These are phyloP conservation scores for Baccha elongata DNA, from an alignment of 2,888 invertebrate genomes.

Conservation along the genomic window DNA sequence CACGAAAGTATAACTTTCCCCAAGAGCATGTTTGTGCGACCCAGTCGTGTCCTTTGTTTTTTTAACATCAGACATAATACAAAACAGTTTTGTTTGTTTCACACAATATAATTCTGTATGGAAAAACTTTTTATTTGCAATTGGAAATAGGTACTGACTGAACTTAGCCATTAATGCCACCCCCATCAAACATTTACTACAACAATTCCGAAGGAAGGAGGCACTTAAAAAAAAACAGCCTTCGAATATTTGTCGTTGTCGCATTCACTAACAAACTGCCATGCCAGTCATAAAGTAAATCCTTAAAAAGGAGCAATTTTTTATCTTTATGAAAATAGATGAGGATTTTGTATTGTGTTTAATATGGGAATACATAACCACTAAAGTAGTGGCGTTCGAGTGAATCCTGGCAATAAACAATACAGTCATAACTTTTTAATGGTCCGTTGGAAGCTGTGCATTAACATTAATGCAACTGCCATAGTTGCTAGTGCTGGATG, in stretches of 20 bases:
- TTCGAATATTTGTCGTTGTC: constrained; percentile 22
- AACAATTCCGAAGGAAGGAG: no score
- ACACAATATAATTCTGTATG: no score
- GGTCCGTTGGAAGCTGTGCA: constrained; percentile 55
- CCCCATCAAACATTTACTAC: no score
- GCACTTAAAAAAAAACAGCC: neutral
- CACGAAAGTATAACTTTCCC: no score
- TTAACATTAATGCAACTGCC: constrained; percentile 25
- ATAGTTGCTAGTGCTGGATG: neutral
- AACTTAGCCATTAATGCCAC: no score
- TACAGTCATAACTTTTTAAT: constrained; percentile 73
- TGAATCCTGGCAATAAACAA: constrained; percentile 70
- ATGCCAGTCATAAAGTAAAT: constrained; percentile 70
- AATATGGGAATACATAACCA: neutral
- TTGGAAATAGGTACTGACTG: no score
- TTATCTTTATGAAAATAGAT: constrained; percentile 63
- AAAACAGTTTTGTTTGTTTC: no score
- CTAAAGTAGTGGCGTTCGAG: constrained; percentile 35
- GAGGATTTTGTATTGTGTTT: constrained; percentile 7
- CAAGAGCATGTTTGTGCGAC: no score
- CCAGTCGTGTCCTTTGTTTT: no score
- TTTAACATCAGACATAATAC: no score
- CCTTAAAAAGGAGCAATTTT: constrained; percentile 71
- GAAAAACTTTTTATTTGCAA: no score
- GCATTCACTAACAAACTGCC: constrained; percentile 63